Base-by-base conservation (phyloP, 1,140 invertebrate genomes). In the Bombus fervidus region DNA sequence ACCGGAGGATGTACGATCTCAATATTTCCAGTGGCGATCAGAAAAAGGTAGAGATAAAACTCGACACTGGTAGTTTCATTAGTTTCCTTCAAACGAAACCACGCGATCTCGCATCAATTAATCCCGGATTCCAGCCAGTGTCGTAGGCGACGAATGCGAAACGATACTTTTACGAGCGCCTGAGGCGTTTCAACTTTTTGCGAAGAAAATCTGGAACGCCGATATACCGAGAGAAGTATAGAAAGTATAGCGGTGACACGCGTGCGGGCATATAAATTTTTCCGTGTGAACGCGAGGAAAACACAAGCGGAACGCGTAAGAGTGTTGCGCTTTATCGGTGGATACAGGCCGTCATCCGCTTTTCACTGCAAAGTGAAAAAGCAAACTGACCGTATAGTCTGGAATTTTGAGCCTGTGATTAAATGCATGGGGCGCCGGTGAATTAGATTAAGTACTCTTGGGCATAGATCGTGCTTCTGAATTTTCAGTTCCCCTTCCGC, bases 401-500 rank as follows among this genome's bases (percentile, higher is more conserved):
- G 57, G 81, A 84, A 84, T 86, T 86, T 83, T 84, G 81, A 84
- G 75, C 85, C 75, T 59, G 81, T 77, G 85, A 86, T 86, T 86
- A 86, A 86, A 87, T 87, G 86, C 86, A 87, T 79, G 82, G 79
- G 69, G 68, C 82, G 59, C 15, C 47, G 59, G 74, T 87, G 62
- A 85, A 87, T 87, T 87, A 79, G 86, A 87, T 87, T 84, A 87
- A 87, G 75, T 64, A 79, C 82, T 85, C 86, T 79, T 84, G 59
- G 81, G 76, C 69, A 87, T 79, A 87, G 82, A 87, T 87, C 86
- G 82, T 78, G 81, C 75, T 74, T 72, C 66, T 72, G 79, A 25
- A 74, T 86, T 83, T 86, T 31, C 79, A n/a, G 31, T 53, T 12
- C 18, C 37, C 25, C 71, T 37, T 37, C 25, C 43, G 34, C 31